Base-by-base conservation (phyloP, 2,888 invertebrate genomes). In the Nomada hirtipes region DNA sequence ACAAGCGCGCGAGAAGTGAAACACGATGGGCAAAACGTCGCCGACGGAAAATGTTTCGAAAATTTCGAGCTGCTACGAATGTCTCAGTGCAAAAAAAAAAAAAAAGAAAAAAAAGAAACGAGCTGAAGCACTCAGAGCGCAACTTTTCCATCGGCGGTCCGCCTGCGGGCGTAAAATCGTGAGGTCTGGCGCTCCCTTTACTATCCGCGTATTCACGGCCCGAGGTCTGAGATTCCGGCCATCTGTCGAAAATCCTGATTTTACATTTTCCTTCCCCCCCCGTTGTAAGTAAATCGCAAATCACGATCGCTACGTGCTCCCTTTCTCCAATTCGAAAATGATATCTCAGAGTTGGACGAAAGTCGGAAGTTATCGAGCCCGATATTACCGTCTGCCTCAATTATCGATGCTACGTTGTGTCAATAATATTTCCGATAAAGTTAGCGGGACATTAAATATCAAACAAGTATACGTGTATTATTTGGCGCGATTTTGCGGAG, bases 101-200 rank as follows among this genome's bases (percentile, higher is more conserved):
- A 44, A 44, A 44, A 44, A 44, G 9, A 47, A 47, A 47, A 47
- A 93, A 93, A 23, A 23, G 23, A 23, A 92, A 92, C 92, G 92
- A 91, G 91, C 85, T 87, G 89, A 87, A 89, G 92, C 91, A 93
- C 93, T 91, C 91, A 92, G 91, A 88, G 90, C 91, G 92, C 91
- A 93, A 93, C 93, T 93, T 93, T 93, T 93, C 92, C 93, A 93
- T 93, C 91, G 93, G 91, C 90, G 84, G 82, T 87, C 82, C 78
- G 92, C 93, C 88, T 91, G 86, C 85, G 86, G 93, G 92, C 91
- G 89, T 93, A 92, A 93, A 93, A 93, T 93, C 91, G 92, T 90
- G 90, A 91, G 92, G 91, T 91, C 90, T 89, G 87, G 86, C 75
- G 72, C 85, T 77, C 87, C 79, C 80, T 79, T 75, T 76, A 60